phyloP scores from a whole-genome alignment of 2,113 vertebrate species.

The Hepsetus odoe region DNA sequence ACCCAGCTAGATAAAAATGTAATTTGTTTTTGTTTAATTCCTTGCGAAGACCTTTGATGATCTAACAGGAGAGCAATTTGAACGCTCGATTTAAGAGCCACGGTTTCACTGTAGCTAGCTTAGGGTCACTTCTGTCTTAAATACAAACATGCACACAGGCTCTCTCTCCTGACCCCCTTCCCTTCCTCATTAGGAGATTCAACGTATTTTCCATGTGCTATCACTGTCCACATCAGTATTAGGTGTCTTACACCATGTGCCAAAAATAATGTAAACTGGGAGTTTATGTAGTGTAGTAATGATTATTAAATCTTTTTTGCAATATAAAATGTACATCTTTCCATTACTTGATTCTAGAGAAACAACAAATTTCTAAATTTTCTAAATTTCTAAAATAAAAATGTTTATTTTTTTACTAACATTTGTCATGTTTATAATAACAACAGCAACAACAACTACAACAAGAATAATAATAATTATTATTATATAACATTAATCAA shows the following conservation, averaged over 20 bases:
- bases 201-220: neutral
- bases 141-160: slow-evolving; percentile 55
- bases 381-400: no score
- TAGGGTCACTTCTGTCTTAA: slow-evolving; percentile 50
- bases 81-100: slow-evolving; percentile 77
- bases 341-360: no score
- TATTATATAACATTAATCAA: neutral
- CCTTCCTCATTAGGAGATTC: neutral
- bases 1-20: slow-evolving; percentile 75
- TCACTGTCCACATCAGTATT: neutral
- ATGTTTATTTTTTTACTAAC: no score
- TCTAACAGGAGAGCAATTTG: slow-evolving; percentile 74
- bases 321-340: no score
- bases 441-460: no score
- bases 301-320: no score
- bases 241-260: neutral
- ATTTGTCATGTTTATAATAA: no score
- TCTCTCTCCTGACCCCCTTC: slow-evolving; percentile 30
- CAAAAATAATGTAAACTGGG: neutral
- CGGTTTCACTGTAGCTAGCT: slow-evolving; percentile 65
- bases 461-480: no score
- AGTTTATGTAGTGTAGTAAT: neutral
- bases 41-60: slow-evolving; percentile 77
- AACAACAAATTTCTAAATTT: no score
- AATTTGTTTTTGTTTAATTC: slow-evolving; percentile 76